A percentile compares a stretch with the other conserved stretches of the same genome.
These are phyloP conservation scores for Galagoides demidoff DNA, from an alignment of 2,797 vertebrate species.

Conservation along the genomic window DNA sequence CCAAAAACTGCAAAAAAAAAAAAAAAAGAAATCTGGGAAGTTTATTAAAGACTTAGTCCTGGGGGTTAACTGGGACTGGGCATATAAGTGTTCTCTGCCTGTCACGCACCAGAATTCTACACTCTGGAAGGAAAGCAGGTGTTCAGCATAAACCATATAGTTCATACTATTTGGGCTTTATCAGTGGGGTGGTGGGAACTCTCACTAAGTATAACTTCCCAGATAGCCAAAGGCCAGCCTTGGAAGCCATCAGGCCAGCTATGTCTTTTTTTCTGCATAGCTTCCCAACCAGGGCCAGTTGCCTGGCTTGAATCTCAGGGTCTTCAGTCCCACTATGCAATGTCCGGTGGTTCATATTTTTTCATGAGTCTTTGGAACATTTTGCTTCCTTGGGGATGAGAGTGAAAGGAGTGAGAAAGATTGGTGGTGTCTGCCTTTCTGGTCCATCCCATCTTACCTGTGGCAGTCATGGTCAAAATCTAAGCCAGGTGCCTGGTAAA, in stretches of 20 bases:
- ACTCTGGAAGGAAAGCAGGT: background rate
- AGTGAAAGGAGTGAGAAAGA: background rate
- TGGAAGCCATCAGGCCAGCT: background rate
- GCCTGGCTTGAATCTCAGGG: background rate
- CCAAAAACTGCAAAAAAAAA: too few relatives aligned
- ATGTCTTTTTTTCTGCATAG: background rate
- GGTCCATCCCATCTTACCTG: background rate
- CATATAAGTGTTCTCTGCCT: background rate
- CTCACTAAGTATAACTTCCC: background rate
- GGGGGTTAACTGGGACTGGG: background rate
- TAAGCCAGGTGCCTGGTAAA: background rate
- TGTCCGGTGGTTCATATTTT: background rate
- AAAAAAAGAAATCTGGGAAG: too few relatives aligned
- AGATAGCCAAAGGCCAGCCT: background rate
- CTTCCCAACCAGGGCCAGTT: background rate
- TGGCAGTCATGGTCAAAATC: background rate
- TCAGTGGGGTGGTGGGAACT: background rate
- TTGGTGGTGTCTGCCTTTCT: background rate
- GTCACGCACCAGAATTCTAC: background rate
- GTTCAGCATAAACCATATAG: background rate
- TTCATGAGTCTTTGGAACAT: background rate
- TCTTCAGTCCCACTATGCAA: background rate
- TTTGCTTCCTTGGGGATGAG: background rate
- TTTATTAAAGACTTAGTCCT: background rate
- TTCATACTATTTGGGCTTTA: background rate